phyloP scores from a whole-genome alignment of 2,888 invertebrate species.

The Phyllotreta striolata region DNA sequence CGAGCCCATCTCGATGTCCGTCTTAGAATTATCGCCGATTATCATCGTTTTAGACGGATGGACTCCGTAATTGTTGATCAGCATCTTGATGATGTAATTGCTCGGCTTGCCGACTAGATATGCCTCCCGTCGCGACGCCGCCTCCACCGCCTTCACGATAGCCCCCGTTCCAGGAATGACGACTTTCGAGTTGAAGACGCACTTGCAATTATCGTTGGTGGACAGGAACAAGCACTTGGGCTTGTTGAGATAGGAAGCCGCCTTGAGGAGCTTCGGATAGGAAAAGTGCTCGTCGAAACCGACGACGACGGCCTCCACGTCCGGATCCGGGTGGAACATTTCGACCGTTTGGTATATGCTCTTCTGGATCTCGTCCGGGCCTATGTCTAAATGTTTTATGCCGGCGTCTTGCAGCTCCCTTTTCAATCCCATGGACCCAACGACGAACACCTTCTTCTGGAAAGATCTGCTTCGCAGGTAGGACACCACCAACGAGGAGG shows the following conservation, averaged over 20 bases:
- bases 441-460: constrained; percentile 80
- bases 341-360: constrained; percentile 64
- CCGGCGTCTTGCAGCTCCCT: constrained; percentile 84
- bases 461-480: constrained; percentile 79
- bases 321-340: constrained; percentile 72
- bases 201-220: constrained; percentile 89
- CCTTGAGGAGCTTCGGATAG: constrained; percentile 90
- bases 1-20: constrained; percentile 90
- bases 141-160: constrained; percentile 84
- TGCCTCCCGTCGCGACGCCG: constrained; percentile 82
- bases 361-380: constrained; percentile 73
- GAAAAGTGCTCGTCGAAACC: constrained; percentile 94
- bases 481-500: constrained; percentile 79
- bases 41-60: constrained; percentile 84
- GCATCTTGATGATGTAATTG: constrained; percentile 77
- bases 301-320: constrained; percentile 92
- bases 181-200: constrained; percentile 55
- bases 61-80: constrained; percentile 74
- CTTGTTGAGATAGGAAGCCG: constrained; percentile 84
- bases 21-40: constrained; percentile 93
- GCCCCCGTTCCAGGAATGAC: constrained; percentile 73
- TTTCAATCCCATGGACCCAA: constrained; percentile 83
- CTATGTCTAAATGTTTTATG: constrained; percentile 75
- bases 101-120: constrained; percentile 91
- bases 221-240: constrained; percentile 85